Evolutionary conservation across 2,797 vertebrate genomes (phyloP).

Genomic region (Pseudomugil tenellus): DNA sequence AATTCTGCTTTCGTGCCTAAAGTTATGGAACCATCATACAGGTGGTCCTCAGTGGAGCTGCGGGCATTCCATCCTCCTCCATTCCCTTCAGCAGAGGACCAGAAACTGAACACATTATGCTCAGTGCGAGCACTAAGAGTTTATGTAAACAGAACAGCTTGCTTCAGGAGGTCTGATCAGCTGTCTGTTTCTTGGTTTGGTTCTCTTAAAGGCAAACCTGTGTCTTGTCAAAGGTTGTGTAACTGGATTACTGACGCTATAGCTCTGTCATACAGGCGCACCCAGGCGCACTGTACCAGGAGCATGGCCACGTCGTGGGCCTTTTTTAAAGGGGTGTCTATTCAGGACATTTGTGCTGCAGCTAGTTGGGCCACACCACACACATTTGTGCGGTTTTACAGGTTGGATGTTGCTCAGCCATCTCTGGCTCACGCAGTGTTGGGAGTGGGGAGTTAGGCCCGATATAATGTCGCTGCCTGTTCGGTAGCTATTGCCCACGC

Average conservation of each 20-base stretch:
- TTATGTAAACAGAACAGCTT: background rate
- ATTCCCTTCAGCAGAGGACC: background rate
- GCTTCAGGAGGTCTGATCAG: background rate
- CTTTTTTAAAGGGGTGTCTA: background rate
- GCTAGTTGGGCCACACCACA: no score
- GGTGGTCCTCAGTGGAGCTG: background rate
- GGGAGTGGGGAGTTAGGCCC: no score
- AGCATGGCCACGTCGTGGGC: background rate
- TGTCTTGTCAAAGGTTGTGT: background rate
- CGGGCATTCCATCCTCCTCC: background rate
- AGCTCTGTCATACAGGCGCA: background rate
- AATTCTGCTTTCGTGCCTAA: no score
- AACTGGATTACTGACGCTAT: background rate
- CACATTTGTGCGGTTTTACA: no score
- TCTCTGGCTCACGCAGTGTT: no score
- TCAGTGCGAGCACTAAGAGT: background rate
- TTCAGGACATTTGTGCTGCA: no score
- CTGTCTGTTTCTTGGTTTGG: background rate
- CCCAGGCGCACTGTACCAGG: background rate
- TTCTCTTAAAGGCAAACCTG: background rate
- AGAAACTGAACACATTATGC: no score
- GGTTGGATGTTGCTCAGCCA: no score
- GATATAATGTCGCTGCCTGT: no score
- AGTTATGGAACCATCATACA: background rate
- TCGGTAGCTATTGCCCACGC: no score